phyloP scores from a whole-genome alignment of 2,888 invertebrate genomes.

The Ptychoptera albimana region DNA sequence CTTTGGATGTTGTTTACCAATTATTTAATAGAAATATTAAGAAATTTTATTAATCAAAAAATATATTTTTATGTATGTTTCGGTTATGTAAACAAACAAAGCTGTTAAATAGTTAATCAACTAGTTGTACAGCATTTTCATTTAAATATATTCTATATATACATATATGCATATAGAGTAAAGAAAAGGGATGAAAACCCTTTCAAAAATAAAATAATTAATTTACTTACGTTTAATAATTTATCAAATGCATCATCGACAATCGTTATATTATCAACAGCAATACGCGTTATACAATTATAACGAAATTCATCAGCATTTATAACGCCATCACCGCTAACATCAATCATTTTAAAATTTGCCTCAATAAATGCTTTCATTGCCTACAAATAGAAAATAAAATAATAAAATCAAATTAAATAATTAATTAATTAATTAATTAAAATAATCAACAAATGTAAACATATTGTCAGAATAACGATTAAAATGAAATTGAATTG shows the following conservation, averaged over 20 bases:
- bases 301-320: constrained; percentile 68
- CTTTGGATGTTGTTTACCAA: too few relatives aligned
- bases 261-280: constrained; percentile 55
- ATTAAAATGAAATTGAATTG: too few relatives aligned
- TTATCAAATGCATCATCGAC: constrained; percentile 65
- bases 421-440: neutral
- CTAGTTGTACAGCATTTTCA: too few relatives aligned
- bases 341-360: constrained; percentile 66
- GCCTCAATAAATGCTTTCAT: constrained; percentile 77
- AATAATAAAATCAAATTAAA: neutral
- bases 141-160: too few relatives aligned
- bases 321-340: constrained; percentile 64
- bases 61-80: too few relatives aligned
- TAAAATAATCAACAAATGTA: neutral
- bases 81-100: too few relatives aligned
- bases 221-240: constrained; percentile 50
- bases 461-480: too few relatives aligned
- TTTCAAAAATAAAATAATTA: neutral
- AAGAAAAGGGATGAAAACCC: neutral
- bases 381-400: constrained; percentile 28
- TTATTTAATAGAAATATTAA: too few relatives aligned
- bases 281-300: constrained; percentile 66
- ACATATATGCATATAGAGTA: neutral
- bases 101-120: too few relatives aligned
- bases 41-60: too few relatives aligned